These are phyloP conservation scores for Apostichopus japonicus DNA, from an alignment of 35 echinoderm and acorn worm genomes.

Conservation along the genomic window DNA sequence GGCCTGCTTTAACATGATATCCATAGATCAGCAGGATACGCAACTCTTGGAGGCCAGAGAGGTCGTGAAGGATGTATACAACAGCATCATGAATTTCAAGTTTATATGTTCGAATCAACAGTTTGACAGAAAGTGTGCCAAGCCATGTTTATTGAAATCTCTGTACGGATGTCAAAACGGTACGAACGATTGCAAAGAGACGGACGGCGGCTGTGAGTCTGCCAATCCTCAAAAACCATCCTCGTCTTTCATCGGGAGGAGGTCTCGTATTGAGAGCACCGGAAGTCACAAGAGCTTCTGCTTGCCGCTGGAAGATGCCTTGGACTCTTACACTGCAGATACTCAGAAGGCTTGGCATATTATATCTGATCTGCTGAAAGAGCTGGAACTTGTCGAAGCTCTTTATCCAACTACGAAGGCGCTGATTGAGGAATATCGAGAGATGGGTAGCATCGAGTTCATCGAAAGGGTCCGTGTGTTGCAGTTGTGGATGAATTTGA, in stretches of 20 bases:
- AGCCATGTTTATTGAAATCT: slow-evolving; percentile 36
- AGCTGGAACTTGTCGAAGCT: slow-evolving; percentile 71
- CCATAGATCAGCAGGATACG: slow-evolving; percentile 74
- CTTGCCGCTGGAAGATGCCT: slow-evolving; percentile 73
- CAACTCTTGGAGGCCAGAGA: slow-evolving; percentile 59
- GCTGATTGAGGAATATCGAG: slow-evolving; percentile 64
- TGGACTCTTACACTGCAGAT: slow-evolving; percentile 62
- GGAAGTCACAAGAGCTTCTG: slow-evolving; percentile 54
- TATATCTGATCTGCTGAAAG: slow-evolving; percentile 57
- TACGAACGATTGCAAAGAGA: background rate
- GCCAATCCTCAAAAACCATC: background rate
- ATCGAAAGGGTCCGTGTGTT: slow-evolving; percentile 64
- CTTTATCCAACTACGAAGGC: slow-evolving; percentile 86
- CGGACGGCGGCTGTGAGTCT: background rate
- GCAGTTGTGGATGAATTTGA: slow-evolving; percentile 91
- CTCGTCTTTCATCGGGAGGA: slow-evolving; percentile 6
- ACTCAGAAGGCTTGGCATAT: slow-evolving; percentile 71
- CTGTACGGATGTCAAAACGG: slow-evolving; percentile 23
- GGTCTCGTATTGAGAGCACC: slow-evolving; percentile 19
- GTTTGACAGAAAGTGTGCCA: background rate
- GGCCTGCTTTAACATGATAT: slow-evolving; percentile 70
- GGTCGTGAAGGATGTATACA: slow-evolving; percentile 51
- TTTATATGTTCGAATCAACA: slow-evolving; percentile 41
- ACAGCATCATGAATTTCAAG: slow-evolving; percentile 77
- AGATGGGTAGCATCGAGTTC: slow-evolving; percentile 55